phyloP scores from a whole-genome alignment of 2,797 vertebrate genomes.

The Epinephelus malabaricus region DNA sequence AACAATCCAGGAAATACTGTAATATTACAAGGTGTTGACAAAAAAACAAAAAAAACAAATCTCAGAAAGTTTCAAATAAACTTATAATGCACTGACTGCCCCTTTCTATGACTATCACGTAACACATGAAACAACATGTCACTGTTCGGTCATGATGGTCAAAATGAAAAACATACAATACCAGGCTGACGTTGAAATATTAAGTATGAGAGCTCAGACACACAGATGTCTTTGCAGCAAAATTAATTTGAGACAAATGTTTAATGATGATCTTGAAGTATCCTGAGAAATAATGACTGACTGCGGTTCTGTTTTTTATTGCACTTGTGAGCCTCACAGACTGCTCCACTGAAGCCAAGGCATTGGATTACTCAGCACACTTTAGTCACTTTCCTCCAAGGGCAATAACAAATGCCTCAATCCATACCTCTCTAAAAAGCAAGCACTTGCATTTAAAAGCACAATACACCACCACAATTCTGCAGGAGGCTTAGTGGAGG shows the following conservation, averaged over 20 bases:
- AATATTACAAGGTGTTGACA: neutral
- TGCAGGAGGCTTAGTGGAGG: neutral
- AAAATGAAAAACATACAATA: neutral
- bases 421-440: slow-evolving; percentile 40
- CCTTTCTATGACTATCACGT: no score
- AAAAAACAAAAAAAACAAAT: neutral
- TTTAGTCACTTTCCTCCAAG: slow-evolving; percentile 22
- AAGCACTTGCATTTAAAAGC: slow-evolving; percentile 25
- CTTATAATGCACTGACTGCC: neutral
- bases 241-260: neutral
- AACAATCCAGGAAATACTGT: neutral
- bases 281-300: neutral
- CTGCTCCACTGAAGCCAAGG: slow-evolving; percentile 6
- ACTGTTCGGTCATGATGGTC: neutral
- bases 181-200: neutral
- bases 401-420: slow-evolving; percentile 45
- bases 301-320: neutral
- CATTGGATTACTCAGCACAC: slow-evolving; percentile 41
- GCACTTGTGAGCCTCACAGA: neutral
- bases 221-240: neutral
- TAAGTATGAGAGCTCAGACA: neutral
- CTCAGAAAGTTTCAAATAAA: neutral
- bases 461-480: neutral
- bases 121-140: neutral
- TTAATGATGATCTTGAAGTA: neutral